A percentile compares a stretch with the other conserved stretches of the same genome.
These are phyloP conservation scores for Drosophila truncata DNA, from an alignment of 1,140 invertebrate species.

Conservation along the genomic window DNA sequence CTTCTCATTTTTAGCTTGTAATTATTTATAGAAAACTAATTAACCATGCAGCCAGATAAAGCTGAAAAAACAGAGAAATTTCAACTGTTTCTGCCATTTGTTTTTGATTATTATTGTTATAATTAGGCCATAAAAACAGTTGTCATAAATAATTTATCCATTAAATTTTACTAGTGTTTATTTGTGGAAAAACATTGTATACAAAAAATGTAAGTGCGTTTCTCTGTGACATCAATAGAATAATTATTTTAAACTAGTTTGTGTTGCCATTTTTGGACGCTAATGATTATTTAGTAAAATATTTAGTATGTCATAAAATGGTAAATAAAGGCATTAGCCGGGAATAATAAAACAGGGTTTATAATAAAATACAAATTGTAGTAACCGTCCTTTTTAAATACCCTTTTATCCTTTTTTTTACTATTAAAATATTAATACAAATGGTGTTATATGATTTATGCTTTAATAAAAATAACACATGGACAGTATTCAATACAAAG, in stretches of 20 bases:
- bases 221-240: neutral
- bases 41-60: neutral
- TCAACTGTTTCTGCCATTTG: neutral
- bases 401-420: neutral
- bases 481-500: neutral
- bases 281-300: neutral
- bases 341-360: neutral
- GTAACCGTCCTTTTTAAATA: neutral
- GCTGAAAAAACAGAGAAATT: neutral
- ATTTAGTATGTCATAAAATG: no score
- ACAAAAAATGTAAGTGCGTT: neutral
- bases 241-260: neutral
- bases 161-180: neutral
- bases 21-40: slow-evolving; percentile 5
- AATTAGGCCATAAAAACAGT: neutral
- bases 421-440: no score
- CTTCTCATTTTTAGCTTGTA: neutral
- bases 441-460: no score
- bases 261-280: no score
- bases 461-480: neutral
- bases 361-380: neutral
- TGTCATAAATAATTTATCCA: neutral
- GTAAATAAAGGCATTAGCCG: neutral
- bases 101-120: neutral
- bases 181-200: neutral